Percentiles rank a stretch among this genome's conserved stretches.
phyloP scores from a whole-genome alignment of 2,113 vertebrate species.

The Heliornis fulica region DNA sequence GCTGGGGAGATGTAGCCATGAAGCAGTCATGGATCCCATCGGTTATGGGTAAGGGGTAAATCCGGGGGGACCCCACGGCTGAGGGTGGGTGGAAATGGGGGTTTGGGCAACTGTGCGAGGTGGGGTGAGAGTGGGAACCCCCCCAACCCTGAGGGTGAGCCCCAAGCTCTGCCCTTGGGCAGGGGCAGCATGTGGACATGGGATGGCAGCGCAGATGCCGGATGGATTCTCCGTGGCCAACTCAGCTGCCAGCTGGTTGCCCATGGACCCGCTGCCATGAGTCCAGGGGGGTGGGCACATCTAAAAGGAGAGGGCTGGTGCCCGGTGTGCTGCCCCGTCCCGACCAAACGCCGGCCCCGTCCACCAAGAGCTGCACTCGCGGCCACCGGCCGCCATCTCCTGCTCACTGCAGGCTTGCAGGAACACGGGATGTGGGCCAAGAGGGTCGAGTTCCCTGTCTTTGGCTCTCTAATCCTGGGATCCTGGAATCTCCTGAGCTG shows the following conservation, averaged over 20 bases:
- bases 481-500: too few species aligned
- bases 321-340: background rate
- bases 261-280: rapidly evolving
- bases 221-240: background rate
- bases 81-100: background rate
- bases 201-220: conserved; percentile 15
- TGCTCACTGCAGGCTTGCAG: background rate
- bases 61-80: rapidly evolving
- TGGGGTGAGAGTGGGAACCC: background rate
- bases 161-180: too few species aligned
- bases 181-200: background rate
- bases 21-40: rapidly evolving
- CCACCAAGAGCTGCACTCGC: background rate
- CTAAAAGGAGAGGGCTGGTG: rapidly evolving
- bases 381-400: background rate
- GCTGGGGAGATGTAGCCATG: rapidly evolving
- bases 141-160: background rate
- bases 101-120: background rate
- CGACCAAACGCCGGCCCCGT: rapidly evolving
- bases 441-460: background rate
- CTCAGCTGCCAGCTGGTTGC: rapidly evolving
- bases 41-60: background rate
- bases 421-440: background rate
- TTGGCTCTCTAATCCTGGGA: background rate
- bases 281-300: rapidly evolving